These are phyloP conservation scores for Phoeniculus purpureus DNA, from an alignment of 2,797 vertebrate genomes.

Conservation along the genomic window DNA sequence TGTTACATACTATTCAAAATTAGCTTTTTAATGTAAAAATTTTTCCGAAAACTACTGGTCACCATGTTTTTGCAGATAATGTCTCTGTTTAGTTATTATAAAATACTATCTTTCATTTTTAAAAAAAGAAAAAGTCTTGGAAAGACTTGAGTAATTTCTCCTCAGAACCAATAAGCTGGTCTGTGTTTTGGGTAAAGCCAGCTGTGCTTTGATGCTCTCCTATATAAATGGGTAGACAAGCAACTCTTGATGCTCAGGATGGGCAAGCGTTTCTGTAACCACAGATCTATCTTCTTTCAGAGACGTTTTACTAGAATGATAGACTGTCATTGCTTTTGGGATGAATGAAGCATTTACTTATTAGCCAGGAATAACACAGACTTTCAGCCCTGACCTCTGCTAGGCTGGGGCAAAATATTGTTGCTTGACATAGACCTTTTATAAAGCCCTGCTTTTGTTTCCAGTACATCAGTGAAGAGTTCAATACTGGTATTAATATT, in stretches of 20 bases:
- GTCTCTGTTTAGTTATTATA: background rate
- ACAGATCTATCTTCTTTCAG: background rate
- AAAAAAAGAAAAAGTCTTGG: background rate
- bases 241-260: background rate
- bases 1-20: background rate
- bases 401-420: background rate
- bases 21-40: background rate
- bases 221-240: background rate
- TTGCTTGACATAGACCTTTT: background rate
- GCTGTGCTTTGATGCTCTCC: background rate
- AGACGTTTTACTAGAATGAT: background rate
- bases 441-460: background rate
- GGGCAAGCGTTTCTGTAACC: background rate
- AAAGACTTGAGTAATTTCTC: background rate
- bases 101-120: background rate
- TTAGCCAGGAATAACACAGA: background rate
- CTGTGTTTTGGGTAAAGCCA: background rate
- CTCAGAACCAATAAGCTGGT: background rate
- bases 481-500: background rate
- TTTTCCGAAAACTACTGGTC: background rate
- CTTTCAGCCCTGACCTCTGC: background rate
- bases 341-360: conserved; percentile 1
- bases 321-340: background rate
- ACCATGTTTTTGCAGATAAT: background rate
- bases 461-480: background rate